These are phyloP conservation scores for Sceloporus tristichus DNA, from an alignment of 2,113 vertebrate genomes.

Conservation along the genomic window DNA sequence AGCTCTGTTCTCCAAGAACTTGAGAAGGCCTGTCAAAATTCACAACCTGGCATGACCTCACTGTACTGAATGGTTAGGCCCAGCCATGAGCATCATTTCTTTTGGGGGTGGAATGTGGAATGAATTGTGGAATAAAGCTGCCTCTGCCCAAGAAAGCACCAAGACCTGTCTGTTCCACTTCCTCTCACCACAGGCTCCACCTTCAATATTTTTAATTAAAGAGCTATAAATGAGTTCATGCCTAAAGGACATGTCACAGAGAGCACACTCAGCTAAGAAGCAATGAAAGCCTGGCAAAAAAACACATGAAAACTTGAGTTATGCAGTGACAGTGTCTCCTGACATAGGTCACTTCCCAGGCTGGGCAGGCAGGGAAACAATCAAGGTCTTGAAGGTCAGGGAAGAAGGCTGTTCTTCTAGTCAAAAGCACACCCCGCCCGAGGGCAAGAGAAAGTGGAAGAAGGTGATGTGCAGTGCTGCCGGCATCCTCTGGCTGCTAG, in stretches of 20 bases:
- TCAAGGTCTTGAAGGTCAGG: conserved; percentile 39
- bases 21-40: too few species aligned
- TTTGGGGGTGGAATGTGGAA: neutral
- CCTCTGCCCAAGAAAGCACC: neutral
- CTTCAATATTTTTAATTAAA: conserved; percentile 23
- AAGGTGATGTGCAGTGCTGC: conserved; percentile 58
- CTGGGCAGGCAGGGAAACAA: conserved; percentile 30
- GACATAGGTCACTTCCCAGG: conserved; percentile 5
- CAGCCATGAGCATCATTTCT: too few species aligned
- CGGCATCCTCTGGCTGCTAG: conserved; percentile 52
- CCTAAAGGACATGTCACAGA: neutral
- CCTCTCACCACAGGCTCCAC: too few species aligned
- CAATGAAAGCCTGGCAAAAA: conserved; percentile 23
- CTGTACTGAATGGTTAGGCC: too few species aligned
- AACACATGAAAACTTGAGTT: conserved; percentile 41
- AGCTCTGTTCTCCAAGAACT: too few species aligned
- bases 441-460: conserved; percentile 61
- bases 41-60: too few species aligned
- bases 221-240: conserved; percentile 27
- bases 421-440: conserved; percentile 41
- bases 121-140: neutral
- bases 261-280: conserved; percentile 38
- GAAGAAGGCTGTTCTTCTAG: conserved; percentile 55
- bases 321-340: conserved; percentile 35
- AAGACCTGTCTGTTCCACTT: too few species aligned